phyloP scores from a whole-genome alignment of 2,888 invertebrate species.

The Eilema griseolum region DNA sequence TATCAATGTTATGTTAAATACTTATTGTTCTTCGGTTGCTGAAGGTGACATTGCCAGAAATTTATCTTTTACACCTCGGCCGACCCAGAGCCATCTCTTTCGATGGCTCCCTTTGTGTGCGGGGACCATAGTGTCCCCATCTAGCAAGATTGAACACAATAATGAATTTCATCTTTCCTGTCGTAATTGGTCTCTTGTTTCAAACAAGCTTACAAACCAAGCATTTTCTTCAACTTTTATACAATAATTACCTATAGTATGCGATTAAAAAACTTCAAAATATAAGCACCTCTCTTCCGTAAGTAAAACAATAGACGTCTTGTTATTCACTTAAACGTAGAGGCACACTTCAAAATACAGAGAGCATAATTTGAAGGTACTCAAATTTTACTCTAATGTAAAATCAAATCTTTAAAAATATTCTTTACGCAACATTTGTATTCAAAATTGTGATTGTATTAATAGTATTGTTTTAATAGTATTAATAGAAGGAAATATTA shows the following conservation, averaged over 20 bases:
- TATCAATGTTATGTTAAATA: not conserved
- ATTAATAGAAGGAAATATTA: not conserved
- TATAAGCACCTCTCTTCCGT: not conserved
- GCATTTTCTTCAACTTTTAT: too few relatives aligned
- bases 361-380: not conserved
- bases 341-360: not conserved
- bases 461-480: too few relatives aligned
- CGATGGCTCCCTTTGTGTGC: too few relatives aligned
- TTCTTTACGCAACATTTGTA: not conserved
- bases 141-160: too few relatives aligned
- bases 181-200: not conserved
- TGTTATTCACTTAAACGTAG: not conserved
- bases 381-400: not conserved
- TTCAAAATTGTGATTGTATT: too few relatives aligned
- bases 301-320: not conserved
- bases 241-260: not conserved
- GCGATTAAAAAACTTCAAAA: not conserved
- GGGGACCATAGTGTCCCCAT: too few relatives aligned
- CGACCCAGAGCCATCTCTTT: too few relatives aligned
- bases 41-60: too few relatives aligned
- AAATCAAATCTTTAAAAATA: not conserved
- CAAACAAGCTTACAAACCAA: too few relatives aligned
- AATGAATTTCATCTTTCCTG: not conserved
- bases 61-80: too few relatives aligned
- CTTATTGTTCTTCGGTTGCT: not conserved